phyloP scores from a whole-genome alignment of 2,888 invertebrate species.

The Campoletis raptor region DNA sequence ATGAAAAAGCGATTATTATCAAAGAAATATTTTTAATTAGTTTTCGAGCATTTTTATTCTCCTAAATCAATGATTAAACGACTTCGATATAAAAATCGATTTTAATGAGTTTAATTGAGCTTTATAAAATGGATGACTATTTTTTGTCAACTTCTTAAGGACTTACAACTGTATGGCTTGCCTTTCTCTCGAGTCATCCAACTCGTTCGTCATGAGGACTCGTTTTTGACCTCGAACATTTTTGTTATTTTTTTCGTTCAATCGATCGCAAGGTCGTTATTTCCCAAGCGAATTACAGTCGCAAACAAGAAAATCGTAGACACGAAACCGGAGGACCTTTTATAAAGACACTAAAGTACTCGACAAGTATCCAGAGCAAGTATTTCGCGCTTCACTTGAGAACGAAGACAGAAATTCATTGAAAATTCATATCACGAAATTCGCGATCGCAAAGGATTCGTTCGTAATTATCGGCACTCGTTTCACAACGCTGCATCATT shows the following conservation, averaged over 20 bases:
- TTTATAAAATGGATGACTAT: neutral
- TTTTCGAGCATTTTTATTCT: neutral
- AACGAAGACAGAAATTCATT: constrained; percentile 31
- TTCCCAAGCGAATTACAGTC: constrained; percentile 54
- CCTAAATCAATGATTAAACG: neutral
- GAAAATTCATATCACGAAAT: constrained; percentile 58
- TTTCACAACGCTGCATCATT: constrained; percentile 20
- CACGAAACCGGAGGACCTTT: constrained; percentile 29
- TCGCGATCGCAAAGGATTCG: constrained; percentile 32
- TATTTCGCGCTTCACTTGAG: constrained; percentile 22
- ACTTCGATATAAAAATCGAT: neutral
- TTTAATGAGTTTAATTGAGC: neutral
- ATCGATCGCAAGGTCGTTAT: constrained; percentile 48
- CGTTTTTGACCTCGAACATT: constrained; percentile 36
- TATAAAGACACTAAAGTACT: constrained; percentile 32
- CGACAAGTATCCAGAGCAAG: constrained; percentile 14
- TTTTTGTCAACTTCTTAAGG: neutral
- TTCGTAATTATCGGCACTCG: constrained; percentile 61
- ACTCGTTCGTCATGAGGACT: constrained; percentile 48
- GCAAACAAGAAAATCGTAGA: constrained; percentile 43
- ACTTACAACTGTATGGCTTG: constrained; percentile 6
- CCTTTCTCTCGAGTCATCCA: constrained; percentile 10
- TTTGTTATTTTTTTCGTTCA: constrained; percentile 22
- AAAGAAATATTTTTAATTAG: neutral
- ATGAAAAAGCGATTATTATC: too few species aligned